Evolutionary conservation across 2,797 vertebrate species (phyloP).

Genomic region (Eupleurogrammus muticus): DNA sequence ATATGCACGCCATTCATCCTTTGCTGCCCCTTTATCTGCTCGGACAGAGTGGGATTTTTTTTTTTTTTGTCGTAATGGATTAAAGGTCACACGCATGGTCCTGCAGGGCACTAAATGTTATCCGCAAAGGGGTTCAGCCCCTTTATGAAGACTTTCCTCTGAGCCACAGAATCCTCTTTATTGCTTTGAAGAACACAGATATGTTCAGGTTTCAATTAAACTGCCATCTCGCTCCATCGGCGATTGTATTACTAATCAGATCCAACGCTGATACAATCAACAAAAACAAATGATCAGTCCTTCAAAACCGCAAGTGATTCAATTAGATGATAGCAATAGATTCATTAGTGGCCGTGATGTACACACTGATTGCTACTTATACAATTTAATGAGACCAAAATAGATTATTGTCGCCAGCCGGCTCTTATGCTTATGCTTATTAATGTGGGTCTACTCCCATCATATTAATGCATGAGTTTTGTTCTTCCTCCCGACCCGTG

Average conservation of each 20-base stretch:
- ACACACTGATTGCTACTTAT: constrained; percentile 54
- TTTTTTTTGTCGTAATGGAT: constrained; percentile 40
- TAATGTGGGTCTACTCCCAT: neutral
- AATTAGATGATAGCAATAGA: constrained; percentile 59
- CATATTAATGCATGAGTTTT: constrained; percentile 3
- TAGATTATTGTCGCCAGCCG: constrained; percentile 35
- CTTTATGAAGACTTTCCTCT: constrained; percentile 26
- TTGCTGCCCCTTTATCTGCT: constrained; percentile 51
- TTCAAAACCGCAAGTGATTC: constrained; percentile 47
- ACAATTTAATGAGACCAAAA: constrained; percentile 52
- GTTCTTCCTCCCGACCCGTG: neutral
- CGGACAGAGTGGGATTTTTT: constrained; percentile 43
- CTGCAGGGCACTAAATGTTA: constrained; percentile 42
- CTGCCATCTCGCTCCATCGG: constrained; percentile 26
- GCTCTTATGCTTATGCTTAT: neutral
- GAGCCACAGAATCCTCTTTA: constrained; percentile 41
- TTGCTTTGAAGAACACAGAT: constrained; percentile 31
- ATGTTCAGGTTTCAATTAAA: constrained; percentile 53
- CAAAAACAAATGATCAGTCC: constrained; percentile 48
- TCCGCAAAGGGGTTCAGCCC: constrained; percentile 31
- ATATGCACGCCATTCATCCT: constrained; percentile 48
- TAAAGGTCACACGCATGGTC: constrained; percentile 60
- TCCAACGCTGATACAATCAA: constrained; percentile 29
- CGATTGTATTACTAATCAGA: constrained; percentile 42
- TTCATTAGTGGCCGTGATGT: constrained; percentile 55